Conservation (phyloP, 1,140 invertebrate species). For the Calycopis cecrops region DNA sequence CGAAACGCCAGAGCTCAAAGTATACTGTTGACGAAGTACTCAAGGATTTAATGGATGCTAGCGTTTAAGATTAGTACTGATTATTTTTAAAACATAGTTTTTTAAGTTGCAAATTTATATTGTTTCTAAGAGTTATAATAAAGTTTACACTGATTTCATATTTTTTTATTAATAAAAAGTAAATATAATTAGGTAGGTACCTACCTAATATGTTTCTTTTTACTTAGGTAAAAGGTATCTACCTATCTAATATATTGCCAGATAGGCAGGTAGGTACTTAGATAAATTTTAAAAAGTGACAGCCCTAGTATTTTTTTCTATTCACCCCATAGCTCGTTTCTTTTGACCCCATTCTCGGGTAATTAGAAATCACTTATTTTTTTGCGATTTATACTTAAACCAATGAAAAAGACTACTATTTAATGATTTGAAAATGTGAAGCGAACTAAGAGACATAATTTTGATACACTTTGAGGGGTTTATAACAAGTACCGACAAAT, state of each 20-base stretch:
- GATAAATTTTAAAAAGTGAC: slow-evolving; percentile 20
- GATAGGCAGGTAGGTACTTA: no score
- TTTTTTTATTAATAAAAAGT: no score
- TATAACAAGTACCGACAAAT: slow-evolving; percentile 3
- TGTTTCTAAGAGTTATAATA: no score
- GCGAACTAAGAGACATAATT: slow-evolving; percentile 10
- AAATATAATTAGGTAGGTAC: no score
- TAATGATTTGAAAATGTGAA: slow-evolving; percentile 11
- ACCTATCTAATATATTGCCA: no score
- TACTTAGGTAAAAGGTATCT: no score
- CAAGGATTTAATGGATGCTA: slow-evolving; percentile 2
- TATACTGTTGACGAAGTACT: slow-evolving; percentile 10
- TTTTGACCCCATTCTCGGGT: slow-evolving; percentile 13
- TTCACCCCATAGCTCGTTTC: slow-evolving; percentile 12
- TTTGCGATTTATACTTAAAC: slow-evolving; percentile 11
- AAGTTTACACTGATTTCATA: no score
- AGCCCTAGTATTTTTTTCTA: slow-evolving; percentile 18
- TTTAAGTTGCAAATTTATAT: no score
- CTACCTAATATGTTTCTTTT: no score
- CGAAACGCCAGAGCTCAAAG: not conserved
- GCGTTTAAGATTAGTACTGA: no score
- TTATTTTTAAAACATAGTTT: no score
- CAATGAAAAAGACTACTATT: slow-evolving; percentile 11
- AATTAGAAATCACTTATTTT: slow-evolving; percentile 15
- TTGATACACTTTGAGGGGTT: not conserved